A percentile compares a stretch with the other conserved stretches of the same genome.
Evolutionary conservation across 92 coral and sea anemone species (phyloP).

Genomic region (Parazoanthus atlanticus): DNA sequence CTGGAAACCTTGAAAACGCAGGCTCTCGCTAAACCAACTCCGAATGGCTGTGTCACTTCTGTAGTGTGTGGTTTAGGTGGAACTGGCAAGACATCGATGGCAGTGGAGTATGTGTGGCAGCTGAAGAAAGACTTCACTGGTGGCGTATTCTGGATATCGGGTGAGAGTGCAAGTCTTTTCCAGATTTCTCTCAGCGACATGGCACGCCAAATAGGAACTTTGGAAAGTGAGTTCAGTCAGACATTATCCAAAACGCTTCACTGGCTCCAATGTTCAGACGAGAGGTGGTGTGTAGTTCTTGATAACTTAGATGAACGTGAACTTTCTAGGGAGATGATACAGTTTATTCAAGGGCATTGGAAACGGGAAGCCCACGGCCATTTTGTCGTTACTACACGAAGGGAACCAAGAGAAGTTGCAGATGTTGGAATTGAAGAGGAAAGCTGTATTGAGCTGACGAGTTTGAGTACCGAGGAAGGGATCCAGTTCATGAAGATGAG

Average conservation of each 20-base stretch:
- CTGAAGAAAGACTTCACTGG: slow-evolving; percentile 63
- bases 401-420: slow-evolving; percentile 60
- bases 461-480: slow-evolving; percentile 63
- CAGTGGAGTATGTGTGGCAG: slow-evolving; percentile 72
- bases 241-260: slow-evolving; percentile 67
- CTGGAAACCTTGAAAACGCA: slow-evolving; percentile 44
- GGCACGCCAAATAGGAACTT: slow-evolving; percentile 71
- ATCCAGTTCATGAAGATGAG: slow-evolving; percentile 59
- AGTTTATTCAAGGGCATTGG: slow-evolving; percentile 76
- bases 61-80: slow-evolving; percentile 88
- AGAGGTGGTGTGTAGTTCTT: slow-evolving; percentile 72
- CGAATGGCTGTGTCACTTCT: slow-evolving; percentile 42
- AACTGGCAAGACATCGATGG: slow-evolving; percentile 86
- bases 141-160: slow-evolving; percentile 91
- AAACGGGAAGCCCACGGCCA: slow-evolving; percentile 68
- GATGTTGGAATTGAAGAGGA: slow-evolving; percentile 59
- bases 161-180: slow-evolving; percentile 69
- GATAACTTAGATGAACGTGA: slow-evolving; percentile 79
- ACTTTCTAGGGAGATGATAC: slow-evolving; percentile 65
- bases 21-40: slow-evolving; percentile 5
- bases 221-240: slow-evolving; percentile 53
- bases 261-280: slow-evolving; percentile 47
- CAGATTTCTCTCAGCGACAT: slow-evolving; percentile 67
- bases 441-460: slow-evolving; percentile 60
- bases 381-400: slow-evolving; percentile 74